Conservation (phyloP, 92 coral and sea anemone species). For the Porites evermanni region DNA sequence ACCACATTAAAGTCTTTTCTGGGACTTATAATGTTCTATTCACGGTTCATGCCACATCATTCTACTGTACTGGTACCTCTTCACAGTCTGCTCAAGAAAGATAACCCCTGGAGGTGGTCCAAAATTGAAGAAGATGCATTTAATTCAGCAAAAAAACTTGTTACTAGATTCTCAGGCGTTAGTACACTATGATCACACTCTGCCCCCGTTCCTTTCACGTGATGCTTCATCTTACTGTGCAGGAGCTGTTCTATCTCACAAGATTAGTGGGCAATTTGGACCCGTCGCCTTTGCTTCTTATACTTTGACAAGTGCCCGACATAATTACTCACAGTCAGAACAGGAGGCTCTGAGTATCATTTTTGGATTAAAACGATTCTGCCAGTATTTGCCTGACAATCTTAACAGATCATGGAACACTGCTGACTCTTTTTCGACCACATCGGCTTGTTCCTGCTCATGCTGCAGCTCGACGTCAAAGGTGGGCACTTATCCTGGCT, state of each 20-base stretch:
- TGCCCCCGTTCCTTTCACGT: conserved; percentile 54
- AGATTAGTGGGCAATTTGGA: conserved; percentile 42
- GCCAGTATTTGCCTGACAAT: conserved; percentile 61
- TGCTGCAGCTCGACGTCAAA: conserved; percentile 71
- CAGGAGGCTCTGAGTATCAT: conserved; percentile 63
- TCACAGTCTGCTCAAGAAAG: not conserved
- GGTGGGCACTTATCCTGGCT: conserved; percentile 71
- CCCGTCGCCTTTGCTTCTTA: conserved; percentile 61
- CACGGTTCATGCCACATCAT: conserved; percentile 40
- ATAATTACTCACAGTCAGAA: conserved; percentile 52
- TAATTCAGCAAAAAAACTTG: conserved; percentile 41
- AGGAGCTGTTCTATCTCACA: conserved; percentile 57
- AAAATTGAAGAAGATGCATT: conserved; percentile 36
- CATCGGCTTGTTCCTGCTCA: conserved; percentile 45
- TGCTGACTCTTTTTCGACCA: conserved; percentile 62
- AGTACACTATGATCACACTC: conserved; percentile 35
- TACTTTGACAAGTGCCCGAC: conserved; percentile 35
- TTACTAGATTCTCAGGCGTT: conserved; percentile 43
- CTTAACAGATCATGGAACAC: conserved; percentile 62
- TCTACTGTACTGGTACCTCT: conserved; percentile 32
- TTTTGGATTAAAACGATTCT: conserved; percentile 62
- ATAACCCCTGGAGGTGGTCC: conserved; percentile 45
- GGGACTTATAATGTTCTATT: conserved; percentile 60
- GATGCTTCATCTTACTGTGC: conserved; percentile 68
- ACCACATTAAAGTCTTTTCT: conserved; percentile 58